Base-by-base conservation (phyloP, 2,888 invertebrate species). In the Hedya salicella region DNA sequence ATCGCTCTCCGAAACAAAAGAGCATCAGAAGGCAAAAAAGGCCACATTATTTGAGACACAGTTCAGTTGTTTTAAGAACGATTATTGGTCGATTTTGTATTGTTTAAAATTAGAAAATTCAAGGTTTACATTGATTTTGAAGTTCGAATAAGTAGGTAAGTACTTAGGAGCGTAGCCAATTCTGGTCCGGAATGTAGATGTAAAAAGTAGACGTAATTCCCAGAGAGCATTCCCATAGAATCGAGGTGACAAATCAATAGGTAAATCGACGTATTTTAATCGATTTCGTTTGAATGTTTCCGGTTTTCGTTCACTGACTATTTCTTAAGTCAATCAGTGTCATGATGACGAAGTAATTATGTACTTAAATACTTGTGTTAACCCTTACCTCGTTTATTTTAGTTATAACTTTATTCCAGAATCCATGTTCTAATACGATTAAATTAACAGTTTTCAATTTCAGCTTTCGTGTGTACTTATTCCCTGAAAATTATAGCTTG, bases 181-280 rank as follows among this genome's bases (percentile, higher is more conserved):
- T 36, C 19, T 42, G 1, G 40, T 46, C 73, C 65, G 70, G 76
- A 78, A 78, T 77, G 71, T 71, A 68, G 73, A 69, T 78, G 78
- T 82, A 86, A 84, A 82, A 88, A 86, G 81, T 73, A 82, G 85
- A 86, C 85, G 88, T 86, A 81, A 83, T 81, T 85, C 81, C 78
- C 75, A 75, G 81, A 88, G 88, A 89, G 85, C 86, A 89, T 90
- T 90, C 82, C 80, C 80, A 78, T 77, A 76, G 78, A 81, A 71
- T 74, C 77, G 71, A 73, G 73, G 78, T 83, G 81, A 83, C 82
- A 79, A 81, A 75, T 80, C 60, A 63, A 57, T 56, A 64, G 46
- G 25, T 17, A 63, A 40, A 32, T 53, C 53, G 46, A 57, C 8
- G 14, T 4, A 59, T 56, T 68, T 59, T 59, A 68, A 68, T 68